Percentiles rank a stretch among this genome's conserved stretches.
Evolutionary conservation across 2,797 vertebrate genomes (phyloP).

Genomic region (Gastrophryne carolinensis): DNA sequence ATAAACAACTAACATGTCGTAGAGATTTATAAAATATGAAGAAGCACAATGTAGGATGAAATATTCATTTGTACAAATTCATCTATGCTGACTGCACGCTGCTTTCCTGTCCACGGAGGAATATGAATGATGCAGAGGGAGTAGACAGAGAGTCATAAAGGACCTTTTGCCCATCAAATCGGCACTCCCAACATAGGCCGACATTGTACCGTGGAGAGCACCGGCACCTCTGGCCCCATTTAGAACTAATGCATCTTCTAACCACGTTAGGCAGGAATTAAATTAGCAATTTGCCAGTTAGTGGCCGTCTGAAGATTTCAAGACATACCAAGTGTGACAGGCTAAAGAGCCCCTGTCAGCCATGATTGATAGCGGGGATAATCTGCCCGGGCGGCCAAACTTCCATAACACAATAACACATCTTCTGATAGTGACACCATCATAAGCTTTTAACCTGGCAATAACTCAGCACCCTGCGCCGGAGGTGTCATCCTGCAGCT

Average conservation of each 20-base stretch:
- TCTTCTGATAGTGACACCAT: constrained; percentile 81
- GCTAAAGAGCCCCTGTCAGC: constrained; percentile 75
- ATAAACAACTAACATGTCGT: background rate
- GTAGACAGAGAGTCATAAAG: constrained; percentile 11
- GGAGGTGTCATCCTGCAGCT: constrained; percentile 40
- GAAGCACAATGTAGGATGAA: background rate
- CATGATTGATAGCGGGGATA: constrained; percentile 81
- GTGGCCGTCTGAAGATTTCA: constrained; percentile 83
- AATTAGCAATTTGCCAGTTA: constrained; percentile 87
- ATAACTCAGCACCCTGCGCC: constrained; percentile 58
- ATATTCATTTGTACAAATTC: background rate
- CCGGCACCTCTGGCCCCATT: constrained; percentile 53
- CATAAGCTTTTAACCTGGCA: constrained; percentile 78
- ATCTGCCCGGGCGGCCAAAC: constrained; percentile 76
- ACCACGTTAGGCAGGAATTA: constrained; percentile 81
- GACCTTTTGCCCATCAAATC: constrained; percentile 37
- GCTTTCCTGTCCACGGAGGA: background rate
- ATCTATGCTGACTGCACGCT: background rate
- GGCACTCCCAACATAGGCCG: constrained; percentile 28
- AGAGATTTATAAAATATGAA: background rate
- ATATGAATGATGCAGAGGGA: background rate
- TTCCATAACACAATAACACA: constrained; percentile 87
- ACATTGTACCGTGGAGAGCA: constrained; percentile 30
- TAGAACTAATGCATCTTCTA: constrained; percentile 70
- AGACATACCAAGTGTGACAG: constrained; percentile 78